Conservation (phyloP, 2,888 invertebrate genomes). For the Apoda limacodes region DNA sequence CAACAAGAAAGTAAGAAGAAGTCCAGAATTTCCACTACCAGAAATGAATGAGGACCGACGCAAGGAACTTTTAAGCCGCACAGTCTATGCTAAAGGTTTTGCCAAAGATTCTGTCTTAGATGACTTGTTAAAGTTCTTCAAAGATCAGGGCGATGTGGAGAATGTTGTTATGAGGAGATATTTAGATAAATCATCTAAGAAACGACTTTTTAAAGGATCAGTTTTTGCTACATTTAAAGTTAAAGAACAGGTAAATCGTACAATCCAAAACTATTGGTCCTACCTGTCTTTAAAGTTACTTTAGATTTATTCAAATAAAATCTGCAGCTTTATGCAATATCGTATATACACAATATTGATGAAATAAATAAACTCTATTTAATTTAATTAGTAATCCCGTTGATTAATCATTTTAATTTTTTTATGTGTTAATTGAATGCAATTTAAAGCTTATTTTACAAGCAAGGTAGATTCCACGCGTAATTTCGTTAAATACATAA, state of each 20-base stretch:
- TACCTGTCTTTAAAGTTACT: too few relatives aligned
- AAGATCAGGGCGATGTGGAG: slow-evolving; percentile 74
- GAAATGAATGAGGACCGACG: slow-evolving; percentile 86
- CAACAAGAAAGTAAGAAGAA: slow-evolving; percentile 78
- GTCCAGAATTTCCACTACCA: slow-evolving; percentile 80
- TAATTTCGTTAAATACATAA: too few relatives aligned
- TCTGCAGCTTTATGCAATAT: too few relatives aligned
- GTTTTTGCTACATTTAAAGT: slow-evolving; percentile 89
- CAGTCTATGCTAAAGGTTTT: slow-evolving; percentile 91
- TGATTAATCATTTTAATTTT: too few relatives aligned
- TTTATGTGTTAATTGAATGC: too few relatives aligned
- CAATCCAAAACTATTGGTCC: too few relatives aligned
- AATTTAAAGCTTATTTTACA: too few relatives aligned
- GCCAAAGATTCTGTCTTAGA: slow-evolving; percentile 77
- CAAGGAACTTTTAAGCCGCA: slow-evolving; percentile 79
- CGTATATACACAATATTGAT: too few relatives aligned
- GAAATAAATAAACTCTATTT: too few relatives aligned
- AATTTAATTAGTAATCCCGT: too few relatives aligned
- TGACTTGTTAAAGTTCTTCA: slow-evolving; percentile 79
- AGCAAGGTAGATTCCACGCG: too few relatives aligned
- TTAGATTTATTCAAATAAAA: too few relatives aligned
- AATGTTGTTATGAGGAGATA: slow-evolving; percentile 75
- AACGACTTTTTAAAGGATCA: slow-evolving; percentile 88
- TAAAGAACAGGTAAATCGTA: slow-evolving; percentile 69
- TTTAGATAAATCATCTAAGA: slow-evolving; percentile 72